phyloP scores from a whole-genome alignment of 2,888 invertebrate genomes.

The Hermaeophaga mercurialis region DNA sequence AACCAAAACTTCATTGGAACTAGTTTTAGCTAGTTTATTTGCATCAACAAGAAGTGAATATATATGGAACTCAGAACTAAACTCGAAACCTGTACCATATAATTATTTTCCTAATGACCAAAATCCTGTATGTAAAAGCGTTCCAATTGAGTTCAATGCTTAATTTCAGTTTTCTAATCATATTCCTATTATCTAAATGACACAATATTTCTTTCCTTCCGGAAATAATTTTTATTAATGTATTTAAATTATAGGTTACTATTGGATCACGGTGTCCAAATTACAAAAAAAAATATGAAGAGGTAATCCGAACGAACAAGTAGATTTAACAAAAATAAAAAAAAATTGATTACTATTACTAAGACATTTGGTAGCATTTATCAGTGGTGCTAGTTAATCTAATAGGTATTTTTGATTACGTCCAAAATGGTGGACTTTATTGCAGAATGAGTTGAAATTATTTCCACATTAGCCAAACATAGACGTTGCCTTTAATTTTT shows the following conservation, averaged over 20 bases:
- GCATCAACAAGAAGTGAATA: conserved; percentile 58
- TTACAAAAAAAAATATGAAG: conserved; percentile 37
- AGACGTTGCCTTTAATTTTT: too few species aligned
- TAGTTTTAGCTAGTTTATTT: conserved; percentile 71
- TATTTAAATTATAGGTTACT: conserved; percentile 26
- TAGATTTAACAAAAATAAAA: conserved; percentile 57
- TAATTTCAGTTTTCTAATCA: too few species aligned
- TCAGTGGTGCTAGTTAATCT: too few species aligned
- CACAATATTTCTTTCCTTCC: too few species aligned
- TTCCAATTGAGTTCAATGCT: not conserved
- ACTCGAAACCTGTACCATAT: conserved; percentile 80
- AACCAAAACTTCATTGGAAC: conserved; percentile 72
- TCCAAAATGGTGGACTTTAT: too few species aligned
- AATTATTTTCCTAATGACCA: conserved; percentile 62
- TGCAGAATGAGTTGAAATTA: too few species aligned
- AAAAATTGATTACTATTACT: conserved; percentile 60
- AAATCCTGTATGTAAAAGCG: conserved; percentile 34
- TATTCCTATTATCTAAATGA: too few species aligned
- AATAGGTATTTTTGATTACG: too few species aligned
- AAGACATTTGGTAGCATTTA: conserved; percentile 62
- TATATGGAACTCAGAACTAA: conserved; percentile 14
- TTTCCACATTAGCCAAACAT: too few species aligned
- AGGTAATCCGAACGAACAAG: conserved; percentile 41
- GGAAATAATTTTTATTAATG: not conserved
- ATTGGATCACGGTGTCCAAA: conserved; percentile 40